A percentile compares a stretch with the other conserved stretches of the same genome.
These are phyloP conservation scores for Palloptera scutellata DNA, from an alignment of 2,888 invertebrate genomes.

Conservation along the genomic window DNA sequence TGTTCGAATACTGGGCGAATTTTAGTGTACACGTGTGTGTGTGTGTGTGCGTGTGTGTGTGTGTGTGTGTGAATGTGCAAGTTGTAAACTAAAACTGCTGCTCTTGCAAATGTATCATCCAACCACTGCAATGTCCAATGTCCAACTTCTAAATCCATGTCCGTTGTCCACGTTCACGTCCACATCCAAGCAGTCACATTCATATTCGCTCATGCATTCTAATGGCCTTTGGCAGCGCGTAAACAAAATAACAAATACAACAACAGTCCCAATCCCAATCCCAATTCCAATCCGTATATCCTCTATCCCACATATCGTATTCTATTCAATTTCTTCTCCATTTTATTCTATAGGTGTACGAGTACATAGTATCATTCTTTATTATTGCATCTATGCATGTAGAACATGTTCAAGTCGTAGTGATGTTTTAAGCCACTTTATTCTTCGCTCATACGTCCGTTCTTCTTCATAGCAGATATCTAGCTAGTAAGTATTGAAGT, in stretches of 20 bases:
- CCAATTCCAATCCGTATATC: no score
- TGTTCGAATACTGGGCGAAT: no score
- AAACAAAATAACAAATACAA: conserved; percentile 30
- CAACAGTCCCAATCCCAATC: conserved; percentile 4
- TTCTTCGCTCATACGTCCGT: no score
- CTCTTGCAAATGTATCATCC: neutral
- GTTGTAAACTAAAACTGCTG: neutral
- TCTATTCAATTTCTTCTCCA: neutral
- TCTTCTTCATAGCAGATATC: no score
- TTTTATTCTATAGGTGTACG: neutral
- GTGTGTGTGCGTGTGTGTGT: neutral
- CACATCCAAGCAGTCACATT: neutral
- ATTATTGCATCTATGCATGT: no score
- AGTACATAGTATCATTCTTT: no score
- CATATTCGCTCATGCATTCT: conserved; percentile 18
- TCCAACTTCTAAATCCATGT: neutral
- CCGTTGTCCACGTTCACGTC: neutral
- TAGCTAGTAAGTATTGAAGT: no score
- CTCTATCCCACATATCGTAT: neutral
- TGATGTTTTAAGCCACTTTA: no score
- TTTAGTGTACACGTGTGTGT: neutral
- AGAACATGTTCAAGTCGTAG: no score
- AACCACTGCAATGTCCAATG: no score
- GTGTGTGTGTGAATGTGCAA: neutral
- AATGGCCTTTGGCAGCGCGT: conserved; percentile 32